Evolutionary conservation across 2,888 invertebrate species (phyloP).

Genomic region (Drosophila atroscutellata): DNA sequence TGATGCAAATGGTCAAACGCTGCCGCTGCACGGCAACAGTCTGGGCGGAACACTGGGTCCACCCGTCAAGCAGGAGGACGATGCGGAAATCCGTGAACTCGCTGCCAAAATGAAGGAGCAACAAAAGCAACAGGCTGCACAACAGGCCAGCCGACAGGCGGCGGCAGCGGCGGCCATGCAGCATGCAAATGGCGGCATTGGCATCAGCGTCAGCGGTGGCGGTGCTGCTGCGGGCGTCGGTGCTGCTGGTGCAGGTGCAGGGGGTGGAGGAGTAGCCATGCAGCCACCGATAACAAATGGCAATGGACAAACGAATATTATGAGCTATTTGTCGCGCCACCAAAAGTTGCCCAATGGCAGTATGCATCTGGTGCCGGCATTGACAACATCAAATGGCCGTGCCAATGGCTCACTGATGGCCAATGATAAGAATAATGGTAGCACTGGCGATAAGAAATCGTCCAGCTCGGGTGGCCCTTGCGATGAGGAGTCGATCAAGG

Average conservation of each 20-base stretch:
- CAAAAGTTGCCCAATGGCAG: slow-evolving; percentile 80
- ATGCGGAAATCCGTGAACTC: slow-evolving; percentile 94
- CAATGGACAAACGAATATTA: slow-evolving; percentile 86
- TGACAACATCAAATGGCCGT: slow-evolving; percentile 59
- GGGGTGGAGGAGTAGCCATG: slow-evolving; percentile 39
- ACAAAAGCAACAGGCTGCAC: slow-evolving; percentile 87
- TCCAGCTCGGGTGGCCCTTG: slow-evolving; percentile 70
- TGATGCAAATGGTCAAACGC: slow-evolving; percentile 82
- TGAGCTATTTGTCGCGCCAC: slow-evolving; percentile 87
- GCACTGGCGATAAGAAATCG: slow-evolving; percentile 38
- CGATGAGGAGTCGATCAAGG: slow-evolving; percentile 92
- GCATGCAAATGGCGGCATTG: slow-evolving; percentile 65
- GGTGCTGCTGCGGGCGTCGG: slow-evolving; percentile 5
- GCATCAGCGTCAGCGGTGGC: slow-evolving; percentile 1
- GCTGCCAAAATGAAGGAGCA: slow-evolving; percentile 95
- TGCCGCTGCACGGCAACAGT: slow-evolving; percentile 82
- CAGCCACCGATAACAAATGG: slow-evolving; percentile 74
- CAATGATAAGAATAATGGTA: slow-evolving; percentile 66
- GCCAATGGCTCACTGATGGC: slow-evolving; percentile 67
- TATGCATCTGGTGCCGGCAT: slow-evolving; percentile 65
- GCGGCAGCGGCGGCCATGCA: slow-evolving; percentile 51
- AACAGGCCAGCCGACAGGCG: slow-evolving; percentile 75
- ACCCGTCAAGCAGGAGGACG: slow-evolving; percentile 87
- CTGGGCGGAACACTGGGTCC: slow-evolving; percentile 76
- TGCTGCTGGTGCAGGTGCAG: slow-evolving; percentile 32